Evolutionary conservation across 1,140 invertebrate species (phyloP).

Genomic region (Dysdera silvatica): DNA sequence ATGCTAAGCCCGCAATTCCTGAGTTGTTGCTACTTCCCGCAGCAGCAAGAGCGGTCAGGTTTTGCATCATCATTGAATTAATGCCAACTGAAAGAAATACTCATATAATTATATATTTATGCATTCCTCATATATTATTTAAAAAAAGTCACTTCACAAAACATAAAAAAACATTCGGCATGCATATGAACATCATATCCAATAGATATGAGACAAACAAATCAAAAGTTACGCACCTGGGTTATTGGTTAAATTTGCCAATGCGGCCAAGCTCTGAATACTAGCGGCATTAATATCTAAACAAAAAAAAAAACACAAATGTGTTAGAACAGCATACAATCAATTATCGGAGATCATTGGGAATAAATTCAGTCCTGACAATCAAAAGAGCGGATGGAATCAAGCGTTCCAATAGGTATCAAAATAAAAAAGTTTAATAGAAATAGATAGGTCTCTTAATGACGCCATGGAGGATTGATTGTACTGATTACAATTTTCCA

Average conservation of each 20-base stretch:
- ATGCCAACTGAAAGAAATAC: conserved; percentile 16
- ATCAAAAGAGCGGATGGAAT: no score
- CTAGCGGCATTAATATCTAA: conserved; percentile 43
- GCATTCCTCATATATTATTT: not conserved
- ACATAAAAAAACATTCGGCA: no score
- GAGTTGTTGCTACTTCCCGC: conserved; percentile 57
- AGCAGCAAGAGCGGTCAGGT: conserved; percentile 76
- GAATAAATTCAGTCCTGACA: no score
- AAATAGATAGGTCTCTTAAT: no score
- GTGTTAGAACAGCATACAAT: not conserved
- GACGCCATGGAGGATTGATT: no score
- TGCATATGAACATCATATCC: no score
- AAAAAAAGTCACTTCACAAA: not conserved
- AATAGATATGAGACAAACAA: no score
- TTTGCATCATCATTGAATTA: conserved; percentile 75
- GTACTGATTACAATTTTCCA: no score
- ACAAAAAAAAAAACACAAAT: not conserved
- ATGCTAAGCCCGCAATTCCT: conserved; percentile 23
- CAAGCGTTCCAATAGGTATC: no score
- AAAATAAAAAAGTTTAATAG: no score
- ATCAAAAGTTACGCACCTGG: conserved; percentile 40
- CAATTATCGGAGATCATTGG: no score
- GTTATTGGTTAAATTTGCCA: conserved; percentile 51
- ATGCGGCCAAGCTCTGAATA: conserved; percentile 55
- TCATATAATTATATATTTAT: not conserved